Base-by-base conservation (phyloP, 2,797 vertebrate species). In the Chaetophractus vellerosus region DNA sequence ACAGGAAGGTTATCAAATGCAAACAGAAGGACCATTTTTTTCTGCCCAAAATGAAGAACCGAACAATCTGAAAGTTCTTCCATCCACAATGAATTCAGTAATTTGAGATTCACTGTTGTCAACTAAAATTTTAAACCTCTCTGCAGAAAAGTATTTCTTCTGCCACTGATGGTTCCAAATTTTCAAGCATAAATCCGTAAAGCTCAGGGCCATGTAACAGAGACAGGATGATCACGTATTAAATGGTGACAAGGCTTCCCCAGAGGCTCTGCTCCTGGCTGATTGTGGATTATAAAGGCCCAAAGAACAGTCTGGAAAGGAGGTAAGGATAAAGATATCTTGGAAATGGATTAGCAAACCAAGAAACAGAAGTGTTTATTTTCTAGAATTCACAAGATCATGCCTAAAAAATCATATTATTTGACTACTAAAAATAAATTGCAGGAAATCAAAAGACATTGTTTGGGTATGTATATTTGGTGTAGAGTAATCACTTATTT, bases 91-190 rank as follows among this genome's bases (percentile, higher is more conserved):
- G 21, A 90, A 61, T 92, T 63, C 33, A 85, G 55, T 28, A 92
- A 92, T 63, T 59, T 91, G 78, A 92, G 79, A 94, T 94, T 95
- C n/a, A 89, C 26, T 9, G 71, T 66, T 52, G 82, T 76, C 86
- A 82, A 80, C 69, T 86, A 76, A 86, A 96, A 83, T 66, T 87
- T 93, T 92, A 92, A 96, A 72, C 9, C 6, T 93, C 21, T 71
- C 48, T 80, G 38, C 28, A 71, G 61, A 28, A 75, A 88, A 88
- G 10, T 50, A 52, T 90, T 96, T 76, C 69, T 26, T 83, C 48
- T 36, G 31, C 28, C 36, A 31, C 21, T 36, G 38, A 50, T 72
- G 31, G 86, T 55, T 83, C 63, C 52, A 82, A 57, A 5, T 87
- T 95, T 95, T 84, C 52, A 86, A 88, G 36, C 61, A 87, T 36